Evolutionary conservation across 2,888 invertebrate species (phyloP).

Genomic region (Limnephilus rhombicus): DNA sequence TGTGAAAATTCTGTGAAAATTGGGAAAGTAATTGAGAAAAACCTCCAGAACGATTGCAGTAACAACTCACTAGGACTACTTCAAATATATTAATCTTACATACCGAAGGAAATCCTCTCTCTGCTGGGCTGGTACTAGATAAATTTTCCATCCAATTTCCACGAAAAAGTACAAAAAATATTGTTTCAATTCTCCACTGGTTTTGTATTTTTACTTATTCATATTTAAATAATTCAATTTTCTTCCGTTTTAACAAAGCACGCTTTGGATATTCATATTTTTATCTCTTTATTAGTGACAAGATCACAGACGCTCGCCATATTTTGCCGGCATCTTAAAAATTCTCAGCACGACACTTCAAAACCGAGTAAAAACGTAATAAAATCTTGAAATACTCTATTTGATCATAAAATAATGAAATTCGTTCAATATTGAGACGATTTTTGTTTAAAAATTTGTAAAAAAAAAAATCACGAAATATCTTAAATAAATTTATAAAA

Average conservation of each 20-base stretch:
- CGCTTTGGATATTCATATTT: background rate
- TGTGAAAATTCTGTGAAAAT: constrained; percentile 1
- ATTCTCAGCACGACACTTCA: background rate
- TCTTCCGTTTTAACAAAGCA: background rate
- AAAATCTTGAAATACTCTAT: background rate
- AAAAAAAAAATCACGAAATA: background rate
- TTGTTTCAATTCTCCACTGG: background rate
- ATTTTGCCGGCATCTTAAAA: constrained; percentile 21
- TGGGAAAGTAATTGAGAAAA: background rate
- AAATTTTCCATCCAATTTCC: constrained; percentile 1
- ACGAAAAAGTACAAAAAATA: background rate
- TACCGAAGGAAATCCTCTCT: background rate
- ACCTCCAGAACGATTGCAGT: background rate
- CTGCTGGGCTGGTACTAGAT: background rate
- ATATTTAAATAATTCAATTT: background rate
- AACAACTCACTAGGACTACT: background rate
- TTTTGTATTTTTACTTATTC: background rate
- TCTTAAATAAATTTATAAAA: background rate
- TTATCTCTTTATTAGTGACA: background rate
- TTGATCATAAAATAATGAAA: too few relatives aligned
- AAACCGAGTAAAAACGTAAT: background rate
- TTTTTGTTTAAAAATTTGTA: background rate
- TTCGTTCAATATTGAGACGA: background rate
- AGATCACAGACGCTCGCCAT: constrained; percentile 6
- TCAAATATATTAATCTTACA: background rate